These are phyloP conservation scores for Tenrec ecaudatus DNA, from an alignment of 2,113 vertebrate species.

Conservation along the genomic window DNA sequence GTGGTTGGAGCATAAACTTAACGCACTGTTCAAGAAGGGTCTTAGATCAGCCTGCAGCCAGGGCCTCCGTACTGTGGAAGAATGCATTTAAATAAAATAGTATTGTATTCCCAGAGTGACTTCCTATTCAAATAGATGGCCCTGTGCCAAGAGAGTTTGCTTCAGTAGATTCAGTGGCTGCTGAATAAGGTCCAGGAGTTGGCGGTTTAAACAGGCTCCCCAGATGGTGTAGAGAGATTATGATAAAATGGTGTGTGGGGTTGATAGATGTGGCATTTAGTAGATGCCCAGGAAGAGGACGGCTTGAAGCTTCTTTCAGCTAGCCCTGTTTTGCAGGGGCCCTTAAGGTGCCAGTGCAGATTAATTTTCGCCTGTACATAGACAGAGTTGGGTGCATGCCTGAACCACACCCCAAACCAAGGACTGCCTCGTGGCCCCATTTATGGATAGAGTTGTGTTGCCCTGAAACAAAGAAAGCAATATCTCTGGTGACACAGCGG, in stretches of 20 bases:
- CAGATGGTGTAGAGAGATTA: not conserved
- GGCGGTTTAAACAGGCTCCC: not conserved
- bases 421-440: rapidly evolving
- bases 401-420: not conserved
- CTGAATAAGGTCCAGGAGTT: not conserved
- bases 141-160: not conserved
- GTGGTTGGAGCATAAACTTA: not conserved
- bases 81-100: not conserved
- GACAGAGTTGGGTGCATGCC: not conserved
- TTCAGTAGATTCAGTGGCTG: rapidly evolving
- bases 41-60: not conserved
- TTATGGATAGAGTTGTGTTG: not conserved
- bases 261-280: not conserved
- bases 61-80: not conserved
- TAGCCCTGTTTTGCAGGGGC: not conserved
- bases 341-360: not conserved
- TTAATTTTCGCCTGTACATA: not conserved
- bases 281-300: not conserved
- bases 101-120: not conserved
- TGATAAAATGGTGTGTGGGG: not conserved
- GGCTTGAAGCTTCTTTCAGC: not conserved
- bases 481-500: not conserved
- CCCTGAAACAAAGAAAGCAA: not conserved
- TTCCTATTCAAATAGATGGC: not conserved
- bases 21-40: not conserved